Percentiles rank a stretch among this genome's conserved stretches.
phyloP scores from a whole-genome alignment of 2,797 vertebrate genomes.

The Sebastes matsubarae region DNA sequence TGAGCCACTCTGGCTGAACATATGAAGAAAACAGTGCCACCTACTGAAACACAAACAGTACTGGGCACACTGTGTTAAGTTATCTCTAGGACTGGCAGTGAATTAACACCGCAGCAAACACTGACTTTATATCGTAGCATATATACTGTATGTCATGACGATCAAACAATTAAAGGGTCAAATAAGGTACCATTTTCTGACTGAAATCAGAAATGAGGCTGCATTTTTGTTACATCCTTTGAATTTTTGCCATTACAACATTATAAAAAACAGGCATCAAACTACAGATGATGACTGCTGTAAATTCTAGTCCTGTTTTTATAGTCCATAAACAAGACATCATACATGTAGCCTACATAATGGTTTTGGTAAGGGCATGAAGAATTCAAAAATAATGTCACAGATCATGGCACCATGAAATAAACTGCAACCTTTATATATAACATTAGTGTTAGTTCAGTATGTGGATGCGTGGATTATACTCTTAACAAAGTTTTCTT shows the following conservation, averaged over 20 bases:
- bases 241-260: neutral
- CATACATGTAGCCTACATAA: too few species aligned
- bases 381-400: neutral
- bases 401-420: neutral
- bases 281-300: neutral
- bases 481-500: neutral
- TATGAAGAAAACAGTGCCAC: constrained; percentile 2
- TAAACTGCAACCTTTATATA: neutral
- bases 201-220: neutral
- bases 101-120: neutral
- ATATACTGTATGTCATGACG: neutral
- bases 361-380: neutral
- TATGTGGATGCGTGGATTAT: neutral
- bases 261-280: neutral
- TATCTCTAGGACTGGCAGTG: neutral
- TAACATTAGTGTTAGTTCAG: neutral
- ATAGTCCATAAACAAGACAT: neutral
- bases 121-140: neutral
- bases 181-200: neutral
- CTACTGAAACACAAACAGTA: neutral
- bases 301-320: neutral
- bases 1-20: neutral
- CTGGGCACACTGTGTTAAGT: neutral
- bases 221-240: neutral
- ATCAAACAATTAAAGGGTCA: neutral